Percentiles rank a stretch among this genome's conserved stretches.
Evolutionary conservation across 2,797 vertebrate species (phyloP).

Genomic region (Enteromius fasciolatus): DNA sequence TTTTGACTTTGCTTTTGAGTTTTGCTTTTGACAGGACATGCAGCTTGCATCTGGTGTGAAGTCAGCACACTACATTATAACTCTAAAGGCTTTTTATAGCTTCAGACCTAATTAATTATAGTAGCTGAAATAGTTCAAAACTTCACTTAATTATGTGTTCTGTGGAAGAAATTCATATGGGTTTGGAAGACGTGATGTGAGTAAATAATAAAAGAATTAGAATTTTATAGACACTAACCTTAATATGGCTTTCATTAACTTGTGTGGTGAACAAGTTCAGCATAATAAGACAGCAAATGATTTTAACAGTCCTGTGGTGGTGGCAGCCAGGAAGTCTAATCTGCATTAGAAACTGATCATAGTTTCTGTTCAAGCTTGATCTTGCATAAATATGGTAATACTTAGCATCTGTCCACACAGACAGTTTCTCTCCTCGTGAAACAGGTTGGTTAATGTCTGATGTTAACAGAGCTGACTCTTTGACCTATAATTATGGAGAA

Average conservation of each 20-base stretch:
- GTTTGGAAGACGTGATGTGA: constrained; percentile 1
- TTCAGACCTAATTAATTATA: background rate
- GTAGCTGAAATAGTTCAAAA: background rate
- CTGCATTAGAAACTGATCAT: background rate
- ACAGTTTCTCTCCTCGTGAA: background rate
- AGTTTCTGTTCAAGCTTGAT: constrained; percentile 10
- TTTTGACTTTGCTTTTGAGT: constrained; percentile 2
- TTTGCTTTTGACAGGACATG: background rate
- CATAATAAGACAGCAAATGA: constrained; percentile 16
- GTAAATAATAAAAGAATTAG: background rate
- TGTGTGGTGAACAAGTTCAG: background rate
- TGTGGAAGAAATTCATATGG: background rate
- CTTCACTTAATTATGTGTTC: background rate
- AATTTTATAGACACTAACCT: constrained; percentile 7
- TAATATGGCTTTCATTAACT: constrained; percentile 19
- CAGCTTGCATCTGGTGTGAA: background rate
- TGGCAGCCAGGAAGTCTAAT: background rate
- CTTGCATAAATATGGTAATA: constrained; percentile 8
- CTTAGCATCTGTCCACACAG: background rate
- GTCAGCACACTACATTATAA: background rate
- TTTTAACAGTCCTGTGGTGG: constrained; percentile 5
- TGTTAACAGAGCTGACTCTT: constrained; percentile 25
- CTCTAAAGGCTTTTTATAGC: background rate
- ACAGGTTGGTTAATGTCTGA: background rate
- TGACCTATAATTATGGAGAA: constrained; percentile 26